Percentiles rank a stretch among this genome's conserved stretches.
Evolutionary conservation across 2,113 vertebrate species (phyloP).

Genomic region (Raja brachyura): DNA sequence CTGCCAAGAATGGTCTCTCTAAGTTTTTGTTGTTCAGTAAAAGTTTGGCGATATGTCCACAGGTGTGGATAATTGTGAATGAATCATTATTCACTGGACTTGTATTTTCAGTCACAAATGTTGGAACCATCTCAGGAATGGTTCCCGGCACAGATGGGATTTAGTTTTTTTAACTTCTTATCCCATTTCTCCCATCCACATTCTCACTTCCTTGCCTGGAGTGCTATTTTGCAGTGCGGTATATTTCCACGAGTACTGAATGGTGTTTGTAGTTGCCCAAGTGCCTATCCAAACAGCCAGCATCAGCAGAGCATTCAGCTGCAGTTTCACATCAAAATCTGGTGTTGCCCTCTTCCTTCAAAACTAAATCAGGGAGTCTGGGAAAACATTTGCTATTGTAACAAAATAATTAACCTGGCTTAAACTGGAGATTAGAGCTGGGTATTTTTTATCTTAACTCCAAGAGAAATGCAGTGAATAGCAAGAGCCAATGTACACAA

Average conservation of each 20-base stretch:
- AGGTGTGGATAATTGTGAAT: constrained; percentile 8
- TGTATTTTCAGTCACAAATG: constrained; percentile 11
- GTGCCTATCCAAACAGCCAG: not conserved
- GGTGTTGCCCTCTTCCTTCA: not conserved
- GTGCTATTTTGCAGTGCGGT: not conserved
- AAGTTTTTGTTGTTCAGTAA: not conserved
- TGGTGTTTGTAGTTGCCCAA: not conserved
- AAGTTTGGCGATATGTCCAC: not conserved
- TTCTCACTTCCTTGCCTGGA: not conserved
- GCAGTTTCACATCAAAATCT: not conserved
- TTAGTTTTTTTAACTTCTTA: not conserved
- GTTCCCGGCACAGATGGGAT: not conserved
- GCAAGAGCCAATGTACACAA: too few relatives aligned
- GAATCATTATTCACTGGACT: not conserved
- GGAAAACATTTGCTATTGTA: not conserved
- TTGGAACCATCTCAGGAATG: not conserved
- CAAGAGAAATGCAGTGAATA: too few relatives aligned
- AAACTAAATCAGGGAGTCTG: not conserved
- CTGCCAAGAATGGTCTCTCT: not conserved
- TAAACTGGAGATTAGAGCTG: not conserved
- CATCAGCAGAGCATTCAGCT: not conserved
- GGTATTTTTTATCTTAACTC: not conserved
- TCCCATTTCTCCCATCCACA: not conserved
- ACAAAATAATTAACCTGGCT: not conserved
- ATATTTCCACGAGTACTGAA: not conserved